Percentiles rank a stretch among this genome's conserved stretches.
phyloP scores from a whole-genome alignment of 2,888 invertebrate species.

The Thereva unica region DNA sequence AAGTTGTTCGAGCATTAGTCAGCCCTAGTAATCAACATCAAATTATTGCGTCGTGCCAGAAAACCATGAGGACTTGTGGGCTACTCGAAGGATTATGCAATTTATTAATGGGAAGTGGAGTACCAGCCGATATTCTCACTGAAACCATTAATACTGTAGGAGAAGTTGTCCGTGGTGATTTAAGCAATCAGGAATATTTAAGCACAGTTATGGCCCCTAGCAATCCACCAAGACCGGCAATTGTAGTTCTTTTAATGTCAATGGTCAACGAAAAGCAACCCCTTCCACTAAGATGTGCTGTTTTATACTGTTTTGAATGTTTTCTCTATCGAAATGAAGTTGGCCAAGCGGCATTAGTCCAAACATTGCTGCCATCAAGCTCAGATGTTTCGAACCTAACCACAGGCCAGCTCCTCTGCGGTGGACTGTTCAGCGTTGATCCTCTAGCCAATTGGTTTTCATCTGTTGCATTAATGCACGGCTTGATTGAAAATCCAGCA shows the following conservation, averaged over 20 bases:
- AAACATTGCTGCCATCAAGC: conserved; percentile 88
- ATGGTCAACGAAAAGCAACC: conserved; percentile 99
- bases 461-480: conserved; percentile 86
- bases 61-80: conserved; percentile 82
- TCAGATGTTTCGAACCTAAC: conserved; percentile 73
- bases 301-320: conserved; percentile 96
- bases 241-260: conserved; percentile 93
- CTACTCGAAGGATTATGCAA: conserved; percentile 81
- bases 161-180: conserved; percentile 86
- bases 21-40: conserved; percentile 92
- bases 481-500: conserved; percentile 79
- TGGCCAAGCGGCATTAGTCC: conserved; percentile 85
- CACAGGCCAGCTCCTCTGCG: conserved; percentile 88
- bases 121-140: conserved; percentile 93
- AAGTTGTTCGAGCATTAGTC: conserved; percentile 87
- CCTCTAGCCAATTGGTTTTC: conserved; percentile 95
- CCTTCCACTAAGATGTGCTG: conserved; percentile 85
- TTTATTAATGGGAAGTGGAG: conserved; percentile 93
- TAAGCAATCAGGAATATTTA: conserved; percentile 89
- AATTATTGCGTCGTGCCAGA: conserved; percentile 81
- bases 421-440: conserved; percentile 88
- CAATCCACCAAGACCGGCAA: conserved; percentile 89
- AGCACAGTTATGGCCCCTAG: conserved; percentile 90
- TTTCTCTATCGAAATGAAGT: conserved; percentile 91
- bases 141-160: conserved; percentile 95